Base-by-base conservation (phyloP, 2,888 invertebrate species). In the Creontiades dilutus region DNA sequence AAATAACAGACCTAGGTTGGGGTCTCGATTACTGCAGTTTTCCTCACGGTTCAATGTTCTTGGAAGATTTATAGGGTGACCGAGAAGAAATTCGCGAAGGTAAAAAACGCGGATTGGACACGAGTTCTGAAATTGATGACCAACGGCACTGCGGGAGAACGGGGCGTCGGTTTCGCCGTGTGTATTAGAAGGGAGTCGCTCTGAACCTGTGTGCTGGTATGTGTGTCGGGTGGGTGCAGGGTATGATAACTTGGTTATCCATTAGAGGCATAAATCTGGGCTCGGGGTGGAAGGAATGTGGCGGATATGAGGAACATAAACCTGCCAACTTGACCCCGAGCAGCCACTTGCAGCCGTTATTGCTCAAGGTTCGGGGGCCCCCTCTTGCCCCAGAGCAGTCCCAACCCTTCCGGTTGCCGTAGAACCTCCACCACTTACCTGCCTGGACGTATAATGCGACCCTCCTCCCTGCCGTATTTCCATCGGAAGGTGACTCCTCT, bases 291-390 rank as follows among this genome's bases (percentile, higher is more conserved):
- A 76, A 87, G 87, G 87, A 75, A 75, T 87, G 87, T 47, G 87
- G 87, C 87, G 87, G 87, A 87, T 87, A 87, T 87, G 87, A 87
- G 87, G 87, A 48, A 87, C 87, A 87, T 87, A 87, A 87, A 87
- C 48, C 68, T 87, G 87, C 87, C 87, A 87, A 48, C 75, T 37
- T 37, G 85, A 85, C 57, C 85, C 85, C 85, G 88, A 14, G 52
- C 88, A 52, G 55, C 47, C 48, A 28, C 78, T 76, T 75, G 68
- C 86, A 68, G 47, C 88, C 88, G 88, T 88, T 88, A 78, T 78
- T 78, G 78, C 78, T 55, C 78, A 78, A 46, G 78, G 78, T 46
- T 78, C 47, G 37, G 78, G 1, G n/a, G 78, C 0, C 68, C 68
- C 68, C 68, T 19, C 61, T 19, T 19, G n/a, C 61, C 61, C 61